These are phyloP conservation scores for Papilio dardanus DNA, from an alignment of 1,140 invertebrate species.

Conservation along the genomic window DNA sequence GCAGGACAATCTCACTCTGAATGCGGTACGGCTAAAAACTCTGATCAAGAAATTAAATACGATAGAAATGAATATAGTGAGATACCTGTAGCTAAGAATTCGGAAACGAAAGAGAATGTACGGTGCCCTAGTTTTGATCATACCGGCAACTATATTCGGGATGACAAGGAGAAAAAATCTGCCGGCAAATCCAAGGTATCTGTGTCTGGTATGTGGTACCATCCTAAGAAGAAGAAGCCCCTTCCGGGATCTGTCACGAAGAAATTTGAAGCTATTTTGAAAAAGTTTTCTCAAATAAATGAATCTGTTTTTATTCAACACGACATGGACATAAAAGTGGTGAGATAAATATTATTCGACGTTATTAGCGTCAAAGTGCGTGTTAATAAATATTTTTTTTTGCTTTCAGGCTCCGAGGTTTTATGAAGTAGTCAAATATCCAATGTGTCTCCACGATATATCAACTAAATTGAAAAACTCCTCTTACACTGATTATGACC, in stretches of 20 bases:
- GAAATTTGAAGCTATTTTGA: conserved; percentile 73
- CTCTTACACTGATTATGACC: conserved; percentile 73
- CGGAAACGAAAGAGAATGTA: conserved; percentile 54
- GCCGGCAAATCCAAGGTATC: conserved; percentile 61
- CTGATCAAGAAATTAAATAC: conserved; percentile 51
- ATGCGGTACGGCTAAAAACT: conserved; percentile 46
- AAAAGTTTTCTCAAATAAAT: conserved; percentile 64
- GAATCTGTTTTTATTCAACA: conserved; percentile 72
- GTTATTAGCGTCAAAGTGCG: conserved; percentile 10
- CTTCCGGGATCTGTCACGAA: conserved; percentile 61
- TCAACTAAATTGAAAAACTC: conserved; percentile 74
- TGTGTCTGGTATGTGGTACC: conserved; percentile 72
- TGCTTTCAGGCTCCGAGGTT: conserved; percentile 76
- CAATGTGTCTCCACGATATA: conserved; percentile 77
- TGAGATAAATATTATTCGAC: conserved; percentile 45
- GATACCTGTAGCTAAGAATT: conserved; percentile 44
- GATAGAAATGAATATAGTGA: conserved; percentile 55
- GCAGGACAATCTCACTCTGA: conserved; percentile 52
- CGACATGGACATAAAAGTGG: conserved; percentile 79
- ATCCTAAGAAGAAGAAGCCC: conserved; percentile 79
- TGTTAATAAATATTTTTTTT: conserved; percentile 20
- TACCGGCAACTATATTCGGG: conserved; percentile 67
- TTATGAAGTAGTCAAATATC: conserved; percentile 79
- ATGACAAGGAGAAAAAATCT: conserved; percentile 68
- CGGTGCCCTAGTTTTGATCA: conserved; percentile 74